Conservation (phyloP, 2,797 vertebrate species). For the Helicolenus hilgendorfi region DNA sequence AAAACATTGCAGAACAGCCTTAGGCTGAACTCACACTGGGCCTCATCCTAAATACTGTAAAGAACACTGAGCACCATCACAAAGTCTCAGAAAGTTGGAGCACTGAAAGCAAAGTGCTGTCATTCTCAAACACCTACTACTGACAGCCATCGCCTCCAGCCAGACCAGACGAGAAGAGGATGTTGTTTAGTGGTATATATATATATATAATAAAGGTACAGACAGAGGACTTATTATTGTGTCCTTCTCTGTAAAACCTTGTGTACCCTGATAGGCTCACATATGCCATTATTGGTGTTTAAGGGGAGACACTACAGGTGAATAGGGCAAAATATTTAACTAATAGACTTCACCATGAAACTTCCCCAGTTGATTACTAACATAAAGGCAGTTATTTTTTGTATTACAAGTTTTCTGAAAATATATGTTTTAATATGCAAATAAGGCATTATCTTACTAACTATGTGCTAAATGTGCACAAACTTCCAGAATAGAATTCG, state of each 20-base stretch:
- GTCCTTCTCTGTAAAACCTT: background rate
- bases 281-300: background rate
- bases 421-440: too few relatives aligned
- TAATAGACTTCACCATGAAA: too few relatives aligned
- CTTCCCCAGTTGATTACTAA: too few relatives aligned
- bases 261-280: background rate
- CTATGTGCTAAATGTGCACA: too few relatives aligned
- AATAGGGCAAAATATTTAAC: too few relatives aligned
- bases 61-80: conserved; percentile 56
- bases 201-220: background rate
- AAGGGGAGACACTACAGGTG: too few relatives aligned
- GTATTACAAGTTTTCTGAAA: too few relatives aligned
- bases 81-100: conserved; percentile 50
- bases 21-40: conserved; percentile 70
- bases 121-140: conserved; percentile 28
- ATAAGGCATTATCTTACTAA: too few relatives aligned
- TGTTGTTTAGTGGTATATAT: background rate
- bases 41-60: conserved; percentile 51
- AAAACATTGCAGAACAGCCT: conserved; percentile 55
- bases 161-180: conserved; percentile 9
- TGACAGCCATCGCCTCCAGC: conserved; percentile 43
- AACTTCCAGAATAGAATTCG: too few relatives aligned
- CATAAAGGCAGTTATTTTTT: too few relatives aligned
- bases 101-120: conserved; percentile 41
- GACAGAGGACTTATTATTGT: background rate